Conservation (phyloP, 2,113 vertebrate genomes). For the Ahaetulla prasina region DNA sequence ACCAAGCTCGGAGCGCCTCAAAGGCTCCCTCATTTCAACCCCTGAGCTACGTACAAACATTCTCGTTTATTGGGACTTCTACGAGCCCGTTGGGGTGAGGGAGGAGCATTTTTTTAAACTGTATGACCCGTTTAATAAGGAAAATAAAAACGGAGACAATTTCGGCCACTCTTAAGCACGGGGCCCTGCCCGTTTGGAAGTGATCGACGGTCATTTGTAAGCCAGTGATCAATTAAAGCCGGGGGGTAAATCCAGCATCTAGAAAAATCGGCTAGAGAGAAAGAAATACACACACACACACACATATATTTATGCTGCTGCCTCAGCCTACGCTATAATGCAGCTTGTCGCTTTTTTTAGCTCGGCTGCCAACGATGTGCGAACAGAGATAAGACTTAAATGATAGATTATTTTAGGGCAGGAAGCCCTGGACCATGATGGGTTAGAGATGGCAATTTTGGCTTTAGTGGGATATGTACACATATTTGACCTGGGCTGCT, state of each 20-base stretch:
- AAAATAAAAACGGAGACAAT: neutral
- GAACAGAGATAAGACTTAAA: neutral
- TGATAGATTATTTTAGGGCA: neutral
- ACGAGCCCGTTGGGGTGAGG: neutral
- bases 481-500: neutral
- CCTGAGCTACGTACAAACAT: too few relatives aligned
- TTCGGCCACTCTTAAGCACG: neutral
- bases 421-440: neutral
- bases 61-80: neutral
- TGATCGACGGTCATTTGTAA: neutral
- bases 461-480: neutral
- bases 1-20: too few relatives aligned
- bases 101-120: neutral
- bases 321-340: neutral
- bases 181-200: neutral
- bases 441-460: neutral
- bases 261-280: neutral
- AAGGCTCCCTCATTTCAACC: too few relatives aligned
- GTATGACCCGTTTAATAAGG: neutral
- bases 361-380: neutral
- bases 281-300: too few relatives aligned
- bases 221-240: neutral
- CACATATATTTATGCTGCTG: neutral
- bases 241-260: neutral
- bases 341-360: neutral